Evolutionary conservation across 2,888 invertebrate species (phyloP), one percentile per base, ranked within the genome.

Genomic region (Pocota personata): DNA sequence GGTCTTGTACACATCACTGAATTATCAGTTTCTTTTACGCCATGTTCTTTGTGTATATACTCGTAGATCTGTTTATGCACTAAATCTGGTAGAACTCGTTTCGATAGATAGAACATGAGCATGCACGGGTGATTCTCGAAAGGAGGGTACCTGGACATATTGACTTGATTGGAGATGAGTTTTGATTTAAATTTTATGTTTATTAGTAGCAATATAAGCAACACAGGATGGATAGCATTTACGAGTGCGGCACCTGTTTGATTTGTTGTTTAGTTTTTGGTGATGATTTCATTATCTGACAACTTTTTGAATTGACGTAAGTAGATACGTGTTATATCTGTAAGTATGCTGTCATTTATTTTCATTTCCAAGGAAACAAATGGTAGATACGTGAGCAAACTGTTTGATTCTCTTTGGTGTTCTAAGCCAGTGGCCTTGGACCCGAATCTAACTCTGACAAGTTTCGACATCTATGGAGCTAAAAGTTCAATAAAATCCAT

Each of bases 41-140:
- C 60, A 40, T 58, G 40, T 50, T 55, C 69, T 71, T 46, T 58
- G 24, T 71, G 72, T 57, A 24, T 16, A n/a, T 71, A 1, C 30
- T 10, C 32, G 37, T 0, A 3, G 62, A n/a, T n/a, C 32, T 64
- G 14, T 79, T 78, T 78, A 73, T 84, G 73, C 83, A 84, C 67
- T 75, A 48, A 84, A 79, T 75, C 75, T 83, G 79, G 79, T 75
- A 43, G 75, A 79, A 84, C 83, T 57, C 57, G 83, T 84, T 84
- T 57, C 79, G 50, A 40, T 48, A 77, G 76, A 79, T 52, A 71
- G 75, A 84, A 79, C 58, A 48, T 14, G 32, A 40, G 16, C 52
- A 75, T 75, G 75, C 64, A 75, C 67, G 83, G 75, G 16, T 64
- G 58, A 19, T 35, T 69, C 50, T 52, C 27, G 21, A 64, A 78